Evolutionary conservation across 2,113 vertebrate species (phyloP).

Genomic region (Climacteris rufus): DNA sequence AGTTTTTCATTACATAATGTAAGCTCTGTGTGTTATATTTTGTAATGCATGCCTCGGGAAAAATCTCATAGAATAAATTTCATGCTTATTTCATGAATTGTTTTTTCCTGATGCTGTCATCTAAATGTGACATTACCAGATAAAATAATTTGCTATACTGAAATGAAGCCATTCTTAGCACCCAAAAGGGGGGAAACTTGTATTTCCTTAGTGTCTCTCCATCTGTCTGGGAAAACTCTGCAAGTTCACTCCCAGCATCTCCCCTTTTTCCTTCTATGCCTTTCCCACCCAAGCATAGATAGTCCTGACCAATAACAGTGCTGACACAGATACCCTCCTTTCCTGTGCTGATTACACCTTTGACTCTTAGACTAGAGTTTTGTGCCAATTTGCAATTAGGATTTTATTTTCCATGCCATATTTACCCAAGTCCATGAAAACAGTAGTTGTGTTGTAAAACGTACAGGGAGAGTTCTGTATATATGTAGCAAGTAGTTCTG

Average conservation of each 20-base stretch:
- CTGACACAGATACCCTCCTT: background rate
- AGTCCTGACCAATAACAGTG: background rate
- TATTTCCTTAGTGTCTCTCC: background rate
- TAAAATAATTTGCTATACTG: background rate
- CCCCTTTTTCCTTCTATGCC: background rate
- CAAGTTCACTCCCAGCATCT: slow-evolving; percentile 21
- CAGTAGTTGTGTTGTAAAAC: slow-evolving; percentile 31
- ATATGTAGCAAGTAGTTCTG: background rate
- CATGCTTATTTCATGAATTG: background rate
- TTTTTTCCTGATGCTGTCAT: background rate
- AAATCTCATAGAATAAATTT: slow-evolving; percentile 35
- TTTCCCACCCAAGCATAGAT: slow-evolving; percentile 15
- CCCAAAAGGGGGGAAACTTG: background rate
- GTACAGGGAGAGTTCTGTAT: slow-evolving; percentile 29
- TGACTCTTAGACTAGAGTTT: background rate
- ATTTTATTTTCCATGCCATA: slow-evolving; percentile 15
- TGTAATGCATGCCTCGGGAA: slow-evolving; percentile 7
- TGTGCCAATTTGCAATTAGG: background rate
- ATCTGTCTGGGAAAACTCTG: slow-evolving; percentile 15
- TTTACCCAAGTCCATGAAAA: slow-evolving; percentile 25
- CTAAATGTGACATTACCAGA: background rate
- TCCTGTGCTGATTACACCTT: slow-evolving; percentile 31
- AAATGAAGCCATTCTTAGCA: background rate
- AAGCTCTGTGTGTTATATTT: background rate
- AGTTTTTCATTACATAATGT: slow-evolving; percentile 3